Conservation (phyloP, 2,797 vertebrate species). For the Spinibarbus caldwelli region DNA sequence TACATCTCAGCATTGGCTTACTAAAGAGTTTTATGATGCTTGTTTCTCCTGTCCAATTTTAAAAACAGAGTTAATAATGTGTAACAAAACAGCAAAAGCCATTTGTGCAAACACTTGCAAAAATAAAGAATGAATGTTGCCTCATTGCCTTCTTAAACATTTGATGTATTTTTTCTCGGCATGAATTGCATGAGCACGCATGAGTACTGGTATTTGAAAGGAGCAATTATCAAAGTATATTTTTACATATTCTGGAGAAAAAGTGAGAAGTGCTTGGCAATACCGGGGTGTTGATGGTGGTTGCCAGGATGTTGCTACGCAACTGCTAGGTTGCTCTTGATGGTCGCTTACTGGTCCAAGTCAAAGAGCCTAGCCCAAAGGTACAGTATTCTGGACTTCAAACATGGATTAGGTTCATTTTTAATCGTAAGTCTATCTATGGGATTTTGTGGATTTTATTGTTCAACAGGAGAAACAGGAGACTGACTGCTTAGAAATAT, state of each 20-base stretch:
- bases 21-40: conserved; percentile 3
- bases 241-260: not conserved
- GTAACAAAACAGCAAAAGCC: conserved; percentile 7
- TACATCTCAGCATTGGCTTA: not conserved
- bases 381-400: not conserved
- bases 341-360: not conserved
- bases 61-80: conserved; percentile 9
- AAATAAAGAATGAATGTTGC: not conserved
- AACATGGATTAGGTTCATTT: not conserved
- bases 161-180: not conserved
- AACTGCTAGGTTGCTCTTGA: not conserved
- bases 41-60: not conserved
- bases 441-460: not conserved
- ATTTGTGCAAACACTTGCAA: not conserved
- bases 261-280: not conserved
- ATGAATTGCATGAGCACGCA: not conserved
- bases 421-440: not conserved
- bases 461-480: not conserved
- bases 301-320: not conserved
- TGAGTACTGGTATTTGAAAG: not conserved
- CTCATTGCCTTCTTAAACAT: conserved; percentile 5
- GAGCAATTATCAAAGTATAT: not conserved
- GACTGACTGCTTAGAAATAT: not conserved
- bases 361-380: not conserved
- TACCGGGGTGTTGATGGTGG: not conserved